Percentiles rank a stretch among this genome's conserved stretches.
These are phyloP conservation scores for Celastrina argiolus DNA, from an alignment of 2,888 invertebrate genomes.

Conservation along the genomic window DNA sequence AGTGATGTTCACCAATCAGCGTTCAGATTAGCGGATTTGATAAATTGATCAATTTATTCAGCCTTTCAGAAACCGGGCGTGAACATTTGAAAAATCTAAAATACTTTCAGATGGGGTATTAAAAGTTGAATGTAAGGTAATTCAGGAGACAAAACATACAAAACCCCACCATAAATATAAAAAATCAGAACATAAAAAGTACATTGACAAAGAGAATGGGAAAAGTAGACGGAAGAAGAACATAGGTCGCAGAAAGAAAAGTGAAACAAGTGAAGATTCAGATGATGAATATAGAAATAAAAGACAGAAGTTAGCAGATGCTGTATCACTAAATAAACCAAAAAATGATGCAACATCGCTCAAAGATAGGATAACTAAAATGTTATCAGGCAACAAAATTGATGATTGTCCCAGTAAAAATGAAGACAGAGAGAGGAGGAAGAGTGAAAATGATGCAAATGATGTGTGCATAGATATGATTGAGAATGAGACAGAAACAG, in stretches of 20 bases:
- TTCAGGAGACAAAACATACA: constrained; percentile 40
- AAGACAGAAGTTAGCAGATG: constrained; percentile 73
- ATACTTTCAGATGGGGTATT: constrained; percentile 41
- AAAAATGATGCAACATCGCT: constrained; percentile 58
- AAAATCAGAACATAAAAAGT: constrained; percentile 42
- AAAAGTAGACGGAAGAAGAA: constrained; percentile 45
- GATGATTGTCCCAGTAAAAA: neutral
- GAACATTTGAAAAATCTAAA: too few relatives aligned
- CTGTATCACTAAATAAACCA: constrained; percentile 62
- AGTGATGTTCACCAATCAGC: too few relatives aligned
- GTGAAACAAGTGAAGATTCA: constrained; percentile 63
- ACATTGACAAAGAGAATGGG: constrained; percentile 33
- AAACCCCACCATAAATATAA: constrained; percentile 48
- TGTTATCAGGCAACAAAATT: constrained; percentile 45
- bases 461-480: constrained; percentile 33
- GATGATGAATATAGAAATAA: constrained; percentile 65
- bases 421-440: constrained; percentile 27
- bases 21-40: too few relatives aligned
- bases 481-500: constrained; percentile 10
- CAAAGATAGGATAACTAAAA: constrained; percentile 61
- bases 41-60: too few relatives aligned
- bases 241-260: constrained; percentile 47
- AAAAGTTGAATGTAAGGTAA: constrained; percentile 36
- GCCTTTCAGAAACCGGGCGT: too few relatives aligned
- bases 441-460: constrained; percentile 34